These are phyloP conservation scores for Morpho deidamia DNA, from an alignment of 2,888 invertebrate genomes.

Conservation along the genomic window DNA sequence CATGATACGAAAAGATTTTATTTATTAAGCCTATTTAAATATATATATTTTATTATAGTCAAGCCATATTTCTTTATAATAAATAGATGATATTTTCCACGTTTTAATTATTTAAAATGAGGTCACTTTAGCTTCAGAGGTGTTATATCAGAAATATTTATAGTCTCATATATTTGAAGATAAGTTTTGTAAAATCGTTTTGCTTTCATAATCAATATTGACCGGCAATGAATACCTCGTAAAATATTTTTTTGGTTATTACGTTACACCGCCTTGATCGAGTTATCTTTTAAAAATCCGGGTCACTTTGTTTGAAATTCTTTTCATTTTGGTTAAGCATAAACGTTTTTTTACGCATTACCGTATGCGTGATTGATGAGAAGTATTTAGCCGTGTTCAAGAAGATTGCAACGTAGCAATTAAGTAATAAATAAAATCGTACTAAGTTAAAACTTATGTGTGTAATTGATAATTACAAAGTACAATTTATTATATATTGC, in stretches of 20 bases:
- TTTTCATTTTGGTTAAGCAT: slow-evolving; percentile 20
- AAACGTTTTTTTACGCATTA: slow-evolving; percentile 11
- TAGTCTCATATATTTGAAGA: slow-evolving; percentile 12
- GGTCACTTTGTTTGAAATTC: slow-evolving; percentile 24
- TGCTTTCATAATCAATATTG: slow-evolving; percentile 26
- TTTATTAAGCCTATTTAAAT: too few species aligned
- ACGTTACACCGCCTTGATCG: slow-evolving; percentile 25
- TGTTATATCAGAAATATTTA: slow-evolving; percentile 14
- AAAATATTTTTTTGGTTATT: slow-evolving; percentile 41
- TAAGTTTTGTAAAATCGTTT: slow-evolving; percentile 14
- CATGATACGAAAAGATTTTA: too few species aligned
- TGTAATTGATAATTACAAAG: too few species aligned
- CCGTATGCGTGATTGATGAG: slow-evolving; percentile 28
- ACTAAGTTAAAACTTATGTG: neutral
- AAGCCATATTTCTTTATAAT: too few species aligned
- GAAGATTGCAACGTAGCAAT: slow-evolving; percentile 8
- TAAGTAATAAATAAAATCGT: slow-evolving; percentile 7
- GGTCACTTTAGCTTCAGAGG: slow-evolving; percentile 10
- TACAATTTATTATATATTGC: too few species aligned
- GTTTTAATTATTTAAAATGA: slow-evolving; percentile 9
- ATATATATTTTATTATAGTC: too few species aligned
- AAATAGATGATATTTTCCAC: slow-evolving; percentile 6
- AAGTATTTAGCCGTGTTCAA: slow-evolving; percentile 25
- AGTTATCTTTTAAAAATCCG: slow-evolving; percentile 26
- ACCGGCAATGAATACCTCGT: slow-evolving; percentile 43